phyloP scores from a whole-genome alignment of 92 coral and sea anemone species.

The Bergia sp. region DNA sequence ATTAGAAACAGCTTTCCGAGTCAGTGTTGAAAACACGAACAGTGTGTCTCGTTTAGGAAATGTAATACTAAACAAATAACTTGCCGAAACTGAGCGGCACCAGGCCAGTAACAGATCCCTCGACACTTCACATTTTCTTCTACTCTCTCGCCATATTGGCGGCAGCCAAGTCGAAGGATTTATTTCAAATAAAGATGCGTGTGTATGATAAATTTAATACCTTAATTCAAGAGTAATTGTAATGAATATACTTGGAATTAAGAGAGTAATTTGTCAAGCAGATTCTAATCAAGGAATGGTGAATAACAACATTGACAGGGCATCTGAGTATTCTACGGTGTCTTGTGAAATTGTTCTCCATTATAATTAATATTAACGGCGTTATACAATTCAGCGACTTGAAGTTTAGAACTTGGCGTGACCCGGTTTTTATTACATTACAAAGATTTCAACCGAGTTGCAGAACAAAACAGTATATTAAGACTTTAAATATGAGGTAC shows the following conservation, averaged over 20 bases:
- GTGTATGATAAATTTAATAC: slow-evolving; percentile 60
- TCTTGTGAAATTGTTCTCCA: too few relatives aligned
- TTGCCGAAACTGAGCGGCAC: slow-evolving; percentile 16
- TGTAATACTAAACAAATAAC: slow-evolving; percentile 15
- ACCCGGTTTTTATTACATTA: too few relatives aligned
- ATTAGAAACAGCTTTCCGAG: slow-evolving; percentile 29
- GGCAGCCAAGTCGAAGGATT: slow-evolving; percentile 45
- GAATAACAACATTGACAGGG: not conserved
- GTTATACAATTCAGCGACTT: too few relatives aligned
- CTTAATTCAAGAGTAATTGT: slow-evolving; percentile 51
- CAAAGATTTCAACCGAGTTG: too few relatives aligned
- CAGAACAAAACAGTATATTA: too few relatives aligned
- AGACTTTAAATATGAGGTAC: too few relatives aligned
- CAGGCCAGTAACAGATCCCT: slow-evolving; percentile 17
- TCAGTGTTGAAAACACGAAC: not conserved
- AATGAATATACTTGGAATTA: slow-evolving; percentile 25
- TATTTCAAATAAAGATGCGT: slow-evolving; percentile 73
- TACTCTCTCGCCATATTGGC: slow-evolving; percentile 31
- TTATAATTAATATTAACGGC: too few relatives aligned
- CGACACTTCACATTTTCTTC: slow-evolving; percentile 24
- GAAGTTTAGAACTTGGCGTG: too few relatives aligned
- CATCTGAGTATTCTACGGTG: not conserved
- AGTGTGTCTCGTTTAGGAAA: not conserved
- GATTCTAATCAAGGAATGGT: slow-evolving; percentile 29
- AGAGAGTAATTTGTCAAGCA: slow-evolving; percentile 35